Base-by-base conservation (phyloP, 2,797 vertebrate species). In the Ctenopoma multispine region DNA sequence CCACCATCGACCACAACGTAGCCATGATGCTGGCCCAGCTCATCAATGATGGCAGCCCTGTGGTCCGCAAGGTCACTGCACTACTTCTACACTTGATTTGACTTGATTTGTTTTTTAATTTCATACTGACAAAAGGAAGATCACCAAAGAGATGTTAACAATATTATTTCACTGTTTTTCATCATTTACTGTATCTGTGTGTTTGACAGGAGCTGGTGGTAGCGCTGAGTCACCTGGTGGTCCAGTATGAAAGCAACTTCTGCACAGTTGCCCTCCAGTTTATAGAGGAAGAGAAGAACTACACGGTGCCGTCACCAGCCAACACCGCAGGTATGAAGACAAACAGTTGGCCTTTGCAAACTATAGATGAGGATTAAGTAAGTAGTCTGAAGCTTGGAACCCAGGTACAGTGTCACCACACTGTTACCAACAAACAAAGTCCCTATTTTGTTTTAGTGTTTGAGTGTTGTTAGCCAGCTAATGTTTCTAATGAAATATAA, bases 1-100 rank as follows among this genome's bases (percentile, higher is more conserved):
- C 98, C 87, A 99, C 98, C 83, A 99, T 99, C 4, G 98, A 99
- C 89, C 97, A 99, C 94, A 99, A 99, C 1, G 97, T 99, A 84
- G 97, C 97, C 78, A 99, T 99, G 97, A 98, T 99, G 97, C 78
- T 99, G 73, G 98, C 98, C 0, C 98, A 99, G 86, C 97, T 99
- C 58, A 96, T 99, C 92, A 97, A 96, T 3, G 98, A 99, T 0
- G 98, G 98, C 46, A 99, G 97, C 83, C 97, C 97, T 0, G 94
- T 99, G 82, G 97, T 99, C 29, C 94, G 97, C 48, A 99, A 99
- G 97, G 98, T 99, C 79, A 14, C 80, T 64, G 40, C 8, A 63
- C 3, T 23, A 17, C 66, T 17, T 34, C 23, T 0, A 57, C n/a
- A n/a, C n/a, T n/a, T n/a, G n/a, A n/a, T n/a, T n/a, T n/a, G n/a